A percentile compares a stretch with the other conserved stretches of the same genome.
Evolutionary conservation across 2,113 vertebrate genomes (phyloP).

Genomic region (Chitala chitala): DNA sequence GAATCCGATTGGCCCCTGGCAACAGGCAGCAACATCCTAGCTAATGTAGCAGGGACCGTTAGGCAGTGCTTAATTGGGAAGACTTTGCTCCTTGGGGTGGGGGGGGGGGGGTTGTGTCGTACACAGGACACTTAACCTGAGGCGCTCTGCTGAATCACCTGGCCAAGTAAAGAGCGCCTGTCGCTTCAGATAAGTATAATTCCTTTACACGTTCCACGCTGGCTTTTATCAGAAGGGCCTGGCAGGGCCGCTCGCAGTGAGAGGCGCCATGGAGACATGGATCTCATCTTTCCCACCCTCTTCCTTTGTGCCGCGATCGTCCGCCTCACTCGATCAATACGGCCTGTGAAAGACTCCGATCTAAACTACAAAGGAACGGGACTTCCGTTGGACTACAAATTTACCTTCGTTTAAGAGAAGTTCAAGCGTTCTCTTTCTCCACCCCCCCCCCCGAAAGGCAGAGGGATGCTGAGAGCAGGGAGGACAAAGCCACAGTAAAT

Average conservation of each 20-base stretch:
- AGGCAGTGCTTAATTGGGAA: neutral
- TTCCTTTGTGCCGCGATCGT: conserved; percentile 10
- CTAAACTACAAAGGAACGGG: conserved; percentile 2
- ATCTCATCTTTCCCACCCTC: neutral
- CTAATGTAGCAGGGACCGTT: neutral
- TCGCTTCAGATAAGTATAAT: neutral
- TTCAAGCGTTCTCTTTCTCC: neutral
- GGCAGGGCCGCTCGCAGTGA: neutral
- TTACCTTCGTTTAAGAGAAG: conserved; percentile 6
- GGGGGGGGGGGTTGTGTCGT: too few relatives aligned
- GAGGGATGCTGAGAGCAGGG: neutral
- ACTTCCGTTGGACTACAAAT: neutral
- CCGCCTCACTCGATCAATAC: neutral
- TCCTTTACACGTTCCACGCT: neutral
- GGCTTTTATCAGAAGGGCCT: conserved; percentile 1
- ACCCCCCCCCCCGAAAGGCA: too few relatives aligned
- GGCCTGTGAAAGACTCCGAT: neutral
- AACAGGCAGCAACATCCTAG: neutral
- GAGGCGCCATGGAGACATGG: neutral
- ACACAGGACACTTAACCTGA: too few relatives aligned
- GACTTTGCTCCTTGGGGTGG: neutral
- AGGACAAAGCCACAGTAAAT: conserved; percentile 13
- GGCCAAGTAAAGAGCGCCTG: conserved; percentile 1
- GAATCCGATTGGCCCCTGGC: too few relatives aligned
- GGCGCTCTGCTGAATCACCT: too few relatives aligned